phyloP scores from a whole-genome alignment of 2,797 vertebrate species.

The Aulostomus chinensis region DNA sequence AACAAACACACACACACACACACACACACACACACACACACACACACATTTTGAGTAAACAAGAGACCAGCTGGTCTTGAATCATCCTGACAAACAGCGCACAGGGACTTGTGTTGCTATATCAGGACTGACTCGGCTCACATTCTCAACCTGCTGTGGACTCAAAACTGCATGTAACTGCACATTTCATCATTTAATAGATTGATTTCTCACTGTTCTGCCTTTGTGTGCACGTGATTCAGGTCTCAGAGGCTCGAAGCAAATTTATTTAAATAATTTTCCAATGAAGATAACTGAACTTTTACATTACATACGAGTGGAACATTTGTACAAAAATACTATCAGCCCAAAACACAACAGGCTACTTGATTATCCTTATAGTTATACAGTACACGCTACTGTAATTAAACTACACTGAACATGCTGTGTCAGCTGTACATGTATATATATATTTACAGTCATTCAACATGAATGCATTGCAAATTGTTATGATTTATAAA shows the following conservation, averaged over 20 bases:
- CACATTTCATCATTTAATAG: not conserved
- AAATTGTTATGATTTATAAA: constrained; percentile 18
- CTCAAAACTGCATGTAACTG: constrained; percentile 4
- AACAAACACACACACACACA: not conserved
- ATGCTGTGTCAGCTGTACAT: constrained; percentile 76
- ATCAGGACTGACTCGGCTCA: constrained; percentile 49
- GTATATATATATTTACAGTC: constrained; percentile 81
- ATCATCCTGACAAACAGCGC: constrained; percentile 51
- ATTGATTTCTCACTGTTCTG: no score
- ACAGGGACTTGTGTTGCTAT: constrained; percentile 47
- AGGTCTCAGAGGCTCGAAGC: constrained; percentile 9
- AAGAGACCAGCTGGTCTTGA: constrained; percentile 56
- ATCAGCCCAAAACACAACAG: constrained; percentile 34
- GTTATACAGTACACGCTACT: constrained; percentile 28
- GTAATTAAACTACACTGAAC: constrained; percentile 38
- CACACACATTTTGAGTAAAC: constrained; percentile 10
- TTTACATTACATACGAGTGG: constrained; percentile 36
- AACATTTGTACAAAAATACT: constrained; percentile 77
- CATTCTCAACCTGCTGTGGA: constrained; percentile 16
- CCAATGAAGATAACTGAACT: constrained; percentile 44
- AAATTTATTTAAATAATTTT: constrained; percentile 74
- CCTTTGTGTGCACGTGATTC: not conserved
- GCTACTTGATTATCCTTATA: constrained; percentile 43
- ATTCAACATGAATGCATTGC: constrained; percentile 75
- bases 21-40: constrained; percentile 15